Evolutionary conservation across 2,888 invertebrate species (phyloP), one percentile per base, ranked within the genome.

Genomic region (Malthinus seriepunctatus): DNA sequence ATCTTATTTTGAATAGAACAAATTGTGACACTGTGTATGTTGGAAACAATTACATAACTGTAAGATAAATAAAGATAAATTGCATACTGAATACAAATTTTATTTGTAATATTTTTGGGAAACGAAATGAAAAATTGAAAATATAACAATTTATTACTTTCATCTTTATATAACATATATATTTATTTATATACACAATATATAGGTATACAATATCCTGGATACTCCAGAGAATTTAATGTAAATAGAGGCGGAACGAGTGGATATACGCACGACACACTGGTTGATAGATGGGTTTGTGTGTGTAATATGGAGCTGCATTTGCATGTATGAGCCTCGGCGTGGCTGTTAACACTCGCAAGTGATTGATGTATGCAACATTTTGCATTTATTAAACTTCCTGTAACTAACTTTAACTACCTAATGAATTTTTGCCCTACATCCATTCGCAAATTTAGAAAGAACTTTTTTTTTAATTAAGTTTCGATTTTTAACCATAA

Each of bases 271-370:
- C 50, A 55, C 57, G 63, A 60, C 60, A 52, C 38, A 47, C 51
- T 31, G 48, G 39, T 54, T 64, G 64, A 64, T 64, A 57, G 62
- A 64, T 64, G 51, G 56, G 52, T 38, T 54, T 56, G 44, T 53
- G 23, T 23, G 53, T 51, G 60, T 56, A 60, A 60, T 60, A 52
- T 45, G 56, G 53, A 46, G 56, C 53, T 62, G 50, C 60, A 63
- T 64, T 64, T 63, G 60, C 62, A 64, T 63, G 59, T 64, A 60
- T 60, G 62, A 60, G 62, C 56, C 54, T 54, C 60, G 52, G 54
- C 54, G 60, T 62, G 53, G 51, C 57, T 64, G 64, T 64, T 64
- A 64, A 62, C 62, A 64, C 59, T 58, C 58, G 38, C 50, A 55
- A 51, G 58, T 64, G 64, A 64, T 64, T 64, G 64, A 64, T 64